Percentiles rank a stretch among this genome's conserved stretches.
Conservation (phyloP, 1,140 invertebrate genomes). For the Ips typographus region DNA sequence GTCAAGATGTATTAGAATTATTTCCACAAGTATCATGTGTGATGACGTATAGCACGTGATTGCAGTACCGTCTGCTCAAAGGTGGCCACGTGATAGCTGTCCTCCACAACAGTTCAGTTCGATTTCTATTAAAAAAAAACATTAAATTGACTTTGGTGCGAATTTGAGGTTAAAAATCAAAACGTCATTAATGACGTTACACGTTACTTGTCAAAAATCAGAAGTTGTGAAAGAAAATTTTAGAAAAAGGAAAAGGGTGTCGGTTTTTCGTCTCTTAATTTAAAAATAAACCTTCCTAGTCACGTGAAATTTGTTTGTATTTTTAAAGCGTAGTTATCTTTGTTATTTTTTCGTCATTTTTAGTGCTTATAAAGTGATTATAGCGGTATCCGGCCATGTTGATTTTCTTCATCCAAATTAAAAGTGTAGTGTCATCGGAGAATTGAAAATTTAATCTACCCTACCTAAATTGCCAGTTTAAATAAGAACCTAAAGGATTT, state of each 20-base stretch:
- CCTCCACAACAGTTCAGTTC: no score
- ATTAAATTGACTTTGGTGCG: no score
- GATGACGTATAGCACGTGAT: no score
- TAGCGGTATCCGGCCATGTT: slow-evolving; percentile 29
- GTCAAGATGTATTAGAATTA: no score
- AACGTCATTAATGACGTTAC: neutral
- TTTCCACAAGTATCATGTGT: no score
- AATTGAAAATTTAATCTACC: slow-evolving; percentile 16
- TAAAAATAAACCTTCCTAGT: neutral
- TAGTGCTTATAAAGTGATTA: neutral
- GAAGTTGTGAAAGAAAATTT: slow-evolving; percentile 16
- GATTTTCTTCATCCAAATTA: slow-evolving; percentile 35
- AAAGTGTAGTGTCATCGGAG: slow-evolving; percentile 39
- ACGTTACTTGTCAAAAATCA: slow-evolving; percentile 8
- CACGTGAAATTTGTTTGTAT: slow-evolving; percentile 1
- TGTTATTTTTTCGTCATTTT: no score
- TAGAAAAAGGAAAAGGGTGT: slow-evolving; percentile 13
- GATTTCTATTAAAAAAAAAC: no score
- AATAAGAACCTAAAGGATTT: neutral
- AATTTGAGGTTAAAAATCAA: no score
- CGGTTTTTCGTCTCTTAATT: slow-evolving; percentile 5
- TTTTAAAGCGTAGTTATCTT: neutral
- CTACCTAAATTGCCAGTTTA: neutral
- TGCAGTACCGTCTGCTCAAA: no score
- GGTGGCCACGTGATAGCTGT: no score